Evolutionary conservation across 1,140 invertebrate genomes (phyloP).

Genomic region (Hylaeus anthracinus): DNA sequence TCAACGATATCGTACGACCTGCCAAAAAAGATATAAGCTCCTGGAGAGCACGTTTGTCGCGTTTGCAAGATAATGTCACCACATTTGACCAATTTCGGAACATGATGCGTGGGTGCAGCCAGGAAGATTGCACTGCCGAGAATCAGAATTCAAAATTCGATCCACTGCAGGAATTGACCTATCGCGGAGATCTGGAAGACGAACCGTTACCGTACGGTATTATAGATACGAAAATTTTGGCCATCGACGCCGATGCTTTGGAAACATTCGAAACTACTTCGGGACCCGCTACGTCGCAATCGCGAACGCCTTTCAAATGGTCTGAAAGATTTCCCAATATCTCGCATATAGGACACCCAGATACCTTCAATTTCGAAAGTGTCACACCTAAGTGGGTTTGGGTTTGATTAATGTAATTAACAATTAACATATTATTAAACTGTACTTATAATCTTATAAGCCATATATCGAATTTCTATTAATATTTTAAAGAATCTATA

Average conservation of each 20-base stretch:
- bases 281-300: slow-evolving; percentile 63
- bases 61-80: slow-evolving; percentile 79
- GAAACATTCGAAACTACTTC: slow-evolving; percentile 70
- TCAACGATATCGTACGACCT: slow-evolving; percentile 49
- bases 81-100: slow-evolving; percentile 81
- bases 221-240: slow-evolving; percentile 72
- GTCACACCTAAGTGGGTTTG: slow-evolving; percentile 82
- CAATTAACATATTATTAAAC: background rate
- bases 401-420: slow-evolving; percentile 63
- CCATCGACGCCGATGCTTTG: slow-evolving; percentile 63
- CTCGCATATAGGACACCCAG: slow-evolving; percentile 89
- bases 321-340: slow-evolving; percentile 83
- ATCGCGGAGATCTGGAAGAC: slow-evolving; percentile 70
- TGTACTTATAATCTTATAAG: background rate
- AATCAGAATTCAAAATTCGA: slow-evolving; percentile 24
- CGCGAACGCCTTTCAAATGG: slow-evolving; percentile 86
- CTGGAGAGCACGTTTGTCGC: slow-evolving; percentile 37
- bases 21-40: slow-evolving; percentile 24
- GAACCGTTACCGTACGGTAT: slow-evolving; percentile 70
- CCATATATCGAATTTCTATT: background rate
- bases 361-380: slow-evolving; percentile 87
- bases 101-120: slow-evolving; percentile 82
- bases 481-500: background rate
- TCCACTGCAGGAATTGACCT: slow-evolving; percentile 61
- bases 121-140: slow-evolving; percentile 31